Base-by-base conservation (phyloP, 2,113 vertebrate genomes). In the Cranoglanis bouderius region DNA sequence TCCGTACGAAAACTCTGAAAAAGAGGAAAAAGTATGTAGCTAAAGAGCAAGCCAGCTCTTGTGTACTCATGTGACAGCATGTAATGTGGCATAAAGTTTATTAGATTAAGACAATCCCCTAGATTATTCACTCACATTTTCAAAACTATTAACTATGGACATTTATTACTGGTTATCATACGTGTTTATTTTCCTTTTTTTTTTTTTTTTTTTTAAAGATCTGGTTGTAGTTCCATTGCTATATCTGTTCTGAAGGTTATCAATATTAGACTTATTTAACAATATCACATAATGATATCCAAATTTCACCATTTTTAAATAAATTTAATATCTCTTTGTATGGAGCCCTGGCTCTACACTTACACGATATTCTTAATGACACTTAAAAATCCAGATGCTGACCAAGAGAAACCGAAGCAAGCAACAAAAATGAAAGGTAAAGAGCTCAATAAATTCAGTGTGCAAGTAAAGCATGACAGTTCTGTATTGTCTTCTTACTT, bases 361-460 rank as follows among this genome's bases (percentile, higher is more conserved):
- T 61, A 43, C 6, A 46, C 6, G 16, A 57, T 43, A 32, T 35
- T 46, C 0, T 38, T 67, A 55, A 38, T 29, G 6, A 61, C 65
- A 55, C 1, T 67, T 85, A 65, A 43, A 89, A 59, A 85, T 65
- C 75, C 82, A 82, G 90, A 92, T 32, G 53, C 84, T 57, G 88
- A 38, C 38, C 80, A 70, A 91, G 90, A 72, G 67, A 87, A 35
- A 63, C 85, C 4, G 10, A 57, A 82, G 32, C 51, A 82, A 38
- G 46, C 32, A 0, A 18, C 90, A 12, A 19, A 72, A 24, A 91
- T 91, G 80, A 94, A 93, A 94, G 93, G 95, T 95, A 91, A 16
- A 2, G 14, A 26, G 18, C 13, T 19, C 2, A 77, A 35, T 26
- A 32, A 13, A 29, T 72, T 53, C 2, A 53, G 16, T 40, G 2